Base-by-base conservation (phyloP, 2,888 invertebrate genomes). In the Drosophila mulleri region DNA sequence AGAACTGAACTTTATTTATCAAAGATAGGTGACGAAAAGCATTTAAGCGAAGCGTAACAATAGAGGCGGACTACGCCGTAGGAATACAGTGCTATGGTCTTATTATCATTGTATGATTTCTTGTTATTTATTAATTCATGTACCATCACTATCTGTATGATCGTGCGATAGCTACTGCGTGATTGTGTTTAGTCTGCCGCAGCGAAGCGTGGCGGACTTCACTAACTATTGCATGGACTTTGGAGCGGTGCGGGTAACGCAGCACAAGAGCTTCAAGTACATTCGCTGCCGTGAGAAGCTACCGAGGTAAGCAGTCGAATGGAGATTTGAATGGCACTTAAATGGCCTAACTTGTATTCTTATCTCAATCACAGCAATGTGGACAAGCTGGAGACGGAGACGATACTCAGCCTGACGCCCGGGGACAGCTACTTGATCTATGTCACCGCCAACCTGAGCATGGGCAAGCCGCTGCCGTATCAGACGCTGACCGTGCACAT, bases 391-490 rank as follows among this genome's bases (percentile, higher is more conserved):
- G 93, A 94, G 75, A 94, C 93, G 20, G 90, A 91, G 47, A 91
- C 92, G 23, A 91, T 92, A 23, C 91, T 92, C 8, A 94, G 94
- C 65, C 89, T 95, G 42, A 93, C 92, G 64, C 94, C 94, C 1
- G 94, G 94, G 12, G 93, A 93, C 75, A 93, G 92, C 41, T 95
- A 95, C 78, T 92, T 94, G 45, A 93, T 95, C 18, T 95, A 95
- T 86, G 94, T 95, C 12, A 94, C 94, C 0, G 94, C 94, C 4
- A 94, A 94, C 72, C 93, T 95, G 66, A 93, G 93, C 48, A 93
- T 93, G 83, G 94, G 94, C 23, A 94, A 94, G 81, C 93, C 94
- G 3, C 83, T 95, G 54, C 94, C 95, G 1, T 95, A 95, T 82
- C 94, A 95, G 87, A 91, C 94, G 29, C 91, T 95, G 8, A 91